These are phyloP conservation scores for Patella vulgata DNA, from an alignment of 1,140 invertebrate genomes.

Conservation along the genomic window DNA sequence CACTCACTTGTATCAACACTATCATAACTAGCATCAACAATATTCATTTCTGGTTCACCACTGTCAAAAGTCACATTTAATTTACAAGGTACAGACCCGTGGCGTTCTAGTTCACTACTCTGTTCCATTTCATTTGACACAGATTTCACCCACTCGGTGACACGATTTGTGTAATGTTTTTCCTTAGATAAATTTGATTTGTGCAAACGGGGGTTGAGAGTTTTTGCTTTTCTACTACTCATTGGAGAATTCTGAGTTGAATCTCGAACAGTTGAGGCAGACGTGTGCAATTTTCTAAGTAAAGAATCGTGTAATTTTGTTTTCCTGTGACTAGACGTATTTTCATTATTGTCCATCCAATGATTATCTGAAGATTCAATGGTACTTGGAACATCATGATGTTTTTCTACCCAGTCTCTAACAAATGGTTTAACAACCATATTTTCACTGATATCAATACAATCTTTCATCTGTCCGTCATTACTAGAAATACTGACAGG, in stretches of 20 bases:
- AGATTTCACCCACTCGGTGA: slow-evolving; percentile 61
- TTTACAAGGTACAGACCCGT: slow-evolving; percentile 17
- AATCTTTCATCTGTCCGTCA: slow-evolving; percentile 2
- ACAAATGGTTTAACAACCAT: slow-evolving; percentile 56
- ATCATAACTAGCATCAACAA: too few species aligned
- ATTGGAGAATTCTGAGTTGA: slow-evolving; percentile 43
- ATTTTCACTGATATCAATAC: neutral
- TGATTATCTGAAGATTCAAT: too few species aligned
- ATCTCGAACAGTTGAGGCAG: slow-evolving; percentile 42
- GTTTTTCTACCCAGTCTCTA: slow-evolving; percentile 59
- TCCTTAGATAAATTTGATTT: slow-evolving; percentile 32
- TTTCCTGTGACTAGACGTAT: too few species aligned
- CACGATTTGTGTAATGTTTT: slow-evolving; percentile 47
- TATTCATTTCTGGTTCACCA: too few species aligned
- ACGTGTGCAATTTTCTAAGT: slow-evolving; percentile 25
- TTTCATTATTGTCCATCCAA: too few species aligned
- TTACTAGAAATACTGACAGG: slow-evolving; percentile 45
- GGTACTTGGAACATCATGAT: slow-evolving; percentile 13
- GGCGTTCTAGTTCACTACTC: neutral
- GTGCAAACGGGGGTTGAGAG: too few species aligned
- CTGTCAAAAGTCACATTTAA: too few species aligned
- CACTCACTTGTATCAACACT: too few species aligned
- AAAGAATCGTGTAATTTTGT: too few species aligned
- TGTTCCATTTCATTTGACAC: slow-evolving; percentile 30
- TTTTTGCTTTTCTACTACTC: slow-evolving; percentile 31